Percentiles rank a stretch among this genome's conserved stretches.
phyloP scores from a whole-genome alignment of 1,140 invertebrate species.

The Bombus picipes region DNA sequence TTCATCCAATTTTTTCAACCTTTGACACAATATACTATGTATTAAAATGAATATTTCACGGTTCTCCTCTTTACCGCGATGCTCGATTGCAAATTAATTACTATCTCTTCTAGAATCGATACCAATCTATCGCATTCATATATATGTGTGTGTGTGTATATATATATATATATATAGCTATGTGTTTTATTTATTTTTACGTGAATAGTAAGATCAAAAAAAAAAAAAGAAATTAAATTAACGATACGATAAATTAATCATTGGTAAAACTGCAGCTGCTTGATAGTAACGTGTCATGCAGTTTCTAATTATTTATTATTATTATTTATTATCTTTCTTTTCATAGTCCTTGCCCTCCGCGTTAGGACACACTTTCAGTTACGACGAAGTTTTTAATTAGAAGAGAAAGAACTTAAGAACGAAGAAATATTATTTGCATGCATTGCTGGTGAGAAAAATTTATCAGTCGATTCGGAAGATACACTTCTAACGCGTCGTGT shows the following conservation, averaged over 20 bases:
- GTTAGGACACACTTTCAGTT: no score
- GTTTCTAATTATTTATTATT: no score
- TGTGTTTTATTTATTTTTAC: neutral
- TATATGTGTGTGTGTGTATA: fast-evolving
- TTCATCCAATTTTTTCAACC: slow-evolving; percentile 6
- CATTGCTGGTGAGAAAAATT: no score
- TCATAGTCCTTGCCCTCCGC: no score
- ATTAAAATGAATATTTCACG: neutral
- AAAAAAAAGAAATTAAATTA: neutral
- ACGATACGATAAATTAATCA: neutral
- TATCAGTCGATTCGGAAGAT: no score
- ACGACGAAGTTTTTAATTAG: no score
- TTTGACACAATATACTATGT: neutral
- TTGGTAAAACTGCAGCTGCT: neutral
- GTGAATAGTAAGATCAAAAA: neutral
- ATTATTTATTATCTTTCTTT: no score
- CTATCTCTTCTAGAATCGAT: neutral
- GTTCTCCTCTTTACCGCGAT: neutral
- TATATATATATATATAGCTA: no score
- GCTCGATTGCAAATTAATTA: slow-evolving; percentile 21
- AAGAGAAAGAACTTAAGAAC: no score
- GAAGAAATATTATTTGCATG: no score
- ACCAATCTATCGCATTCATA: neutral
- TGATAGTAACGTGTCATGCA: neutral
- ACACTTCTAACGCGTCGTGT: no score